Evolutionary conservation across 1,140 invertebrate species (phyloP).

Genomic region (Gonioctena quinquepunctata): DNA sequence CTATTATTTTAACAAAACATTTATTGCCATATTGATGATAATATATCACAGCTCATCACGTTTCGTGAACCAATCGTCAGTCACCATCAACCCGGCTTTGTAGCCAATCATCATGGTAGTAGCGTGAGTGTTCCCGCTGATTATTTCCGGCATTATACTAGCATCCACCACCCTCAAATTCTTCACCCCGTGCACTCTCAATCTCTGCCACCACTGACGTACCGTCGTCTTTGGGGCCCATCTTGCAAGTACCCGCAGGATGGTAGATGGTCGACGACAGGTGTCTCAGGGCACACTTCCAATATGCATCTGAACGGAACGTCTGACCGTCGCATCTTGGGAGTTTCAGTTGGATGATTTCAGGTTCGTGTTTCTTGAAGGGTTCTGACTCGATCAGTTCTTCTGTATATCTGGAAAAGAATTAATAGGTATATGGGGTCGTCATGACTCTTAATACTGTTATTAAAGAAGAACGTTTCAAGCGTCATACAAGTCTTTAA

Average conservation of each 20-base stretch:
- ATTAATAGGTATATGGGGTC: no score
- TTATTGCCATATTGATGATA: no score
- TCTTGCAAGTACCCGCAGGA: conserved; percentile 66
- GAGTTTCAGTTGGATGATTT: conserved; percentile 63
- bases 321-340: conserved; percentile 65
- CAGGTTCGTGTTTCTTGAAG: conserved; percentile 55
- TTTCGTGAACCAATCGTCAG: conserved; percentile 56
- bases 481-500: no score
- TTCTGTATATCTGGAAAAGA: conserved; percentile 64
- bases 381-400: conserved; percentile 47
- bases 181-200: conserved; percentile 50
- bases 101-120: conserved; percentile 75
- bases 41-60: neutral
- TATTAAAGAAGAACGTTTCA: no score
- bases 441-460: no score
- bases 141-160: conserved; percentile 57
- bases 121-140: conserved; percentile 73
- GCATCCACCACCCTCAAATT: conserved; percentile 54
- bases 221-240: conserved; percentile 55
- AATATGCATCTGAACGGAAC: conserved; percentile 69
- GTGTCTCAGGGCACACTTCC: conserved; percentile 66
- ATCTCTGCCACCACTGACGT: conserved; percentile 55
- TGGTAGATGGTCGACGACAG: conserved; percentile 75
- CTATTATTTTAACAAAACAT: no score
- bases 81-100: conserved; percentile 72